Evolutionary conservation across 2,113 vertebrate species (phyloP).

Genomic region (Catharus bicknelli): DNA sequence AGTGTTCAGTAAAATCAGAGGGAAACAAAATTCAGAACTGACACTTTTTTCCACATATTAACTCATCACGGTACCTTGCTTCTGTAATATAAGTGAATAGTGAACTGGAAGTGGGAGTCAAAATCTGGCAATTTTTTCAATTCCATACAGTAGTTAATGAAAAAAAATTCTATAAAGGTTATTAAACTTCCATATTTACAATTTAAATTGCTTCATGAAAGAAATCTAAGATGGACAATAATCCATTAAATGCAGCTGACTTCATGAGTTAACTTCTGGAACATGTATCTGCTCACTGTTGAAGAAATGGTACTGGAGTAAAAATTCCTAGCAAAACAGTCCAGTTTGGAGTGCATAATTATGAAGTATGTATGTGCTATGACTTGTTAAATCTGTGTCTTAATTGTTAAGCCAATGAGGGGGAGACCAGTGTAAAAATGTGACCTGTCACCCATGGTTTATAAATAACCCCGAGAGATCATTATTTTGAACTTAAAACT

Average conservation of each 20-base stretch:
- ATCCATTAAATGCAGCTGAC: background rate
- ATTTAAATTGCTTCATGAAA: background rate
- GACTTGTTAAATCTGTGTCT: background rate
- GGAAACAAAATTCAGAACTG: background rate
- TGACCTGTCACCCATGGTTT: background rate
- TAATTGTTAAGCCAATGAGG: background rate
- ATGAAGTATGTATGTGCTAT: background rate
- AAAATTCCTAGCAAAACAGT: background rate
- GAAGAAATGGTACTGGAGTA: background rate
- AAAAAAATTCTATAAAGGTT: background rate
- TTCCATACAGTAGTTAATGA: background rate
- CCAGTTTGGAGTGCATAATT: background rate
- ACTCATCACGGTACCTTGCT: background rate
- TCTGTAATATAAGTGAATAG: background rate
- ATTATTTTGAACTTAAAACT: slow-evolving; percentile 24
- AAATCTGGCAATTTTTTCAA: background rate
- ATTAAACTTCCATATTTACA: background rate
- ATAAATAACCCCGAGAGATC: background rate
- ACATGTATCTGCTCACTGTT: background rate
- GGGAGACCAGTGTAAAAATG: background rate
- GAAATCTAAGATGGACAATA: background rate
- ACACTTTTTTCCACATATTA: background rate
- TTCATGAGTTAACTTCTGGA: background rate
- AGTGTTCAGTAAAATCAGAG: background rate
- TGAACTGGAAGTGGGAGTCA: background rate